Evolutionary conservation across 1,140 invertebrate genomes (phyloP), one percentile per base, ranked within the genome.

Genomic region (Colletes latitarsis): DNA sequence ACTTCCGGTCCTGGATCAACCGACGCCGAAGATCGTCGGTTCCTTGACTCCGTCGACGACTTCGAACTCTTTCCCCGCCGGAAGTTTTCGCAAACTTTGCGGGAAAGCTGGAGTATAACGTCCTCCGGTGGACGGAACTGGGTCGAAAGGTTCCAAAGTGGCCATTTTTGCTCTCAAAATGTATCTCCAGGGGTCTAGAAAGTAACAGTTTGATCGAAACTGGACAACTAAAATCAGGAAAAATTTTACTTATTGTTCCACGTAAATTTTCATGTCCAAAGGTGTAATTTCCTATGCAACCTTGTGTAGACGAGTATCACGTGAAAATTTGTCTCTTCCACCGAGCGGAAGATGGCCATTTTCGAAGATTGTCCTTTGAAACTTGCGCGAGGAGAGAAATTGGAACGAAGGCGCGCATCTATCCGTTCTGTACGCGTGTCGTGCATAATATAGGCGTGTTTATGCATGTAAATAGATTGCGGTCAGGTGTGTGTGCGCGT

Each of bases 381-480:
- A 30, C 30, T 30, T 30, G 30, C 30, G 30, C 30, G 30, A 30
- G 30, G 30, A 30, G 30, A 30, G 30, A 30, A 30, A 30, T 30
- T 30, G 30, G 30, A 0, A 30, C 30, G 30, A 30, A 30, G 30
- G 30, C 62, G 15, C 30, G 19, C 72, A 21, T 21, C 73, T 55
- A 68, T 64, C 49, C 68, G 57, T 39, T 19, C n/a, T 21, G 46
- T 57, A 46, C 66, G 66, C 70, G 81, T 53, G 43, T 84, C 53
- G 17, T 62, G 74, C 52, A 81, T 81, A 87, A 87, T 79, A 72
- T 66, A 64, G 46, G 43, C 17, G 74, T 80, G 77, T 85, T 77
- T 81, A 86, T 67, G 72, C 76, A 63, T 81, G 77, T 73, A 80
- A 80, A 83, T 81, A 80, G 77, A 83, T 84, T 73, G 71, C 58